Evolutionary conservation across 1,140 invertebrate species (phyloP), one percentile per base, ranked within the genome.

Genomic region (Babylonia areolata): DNA sequence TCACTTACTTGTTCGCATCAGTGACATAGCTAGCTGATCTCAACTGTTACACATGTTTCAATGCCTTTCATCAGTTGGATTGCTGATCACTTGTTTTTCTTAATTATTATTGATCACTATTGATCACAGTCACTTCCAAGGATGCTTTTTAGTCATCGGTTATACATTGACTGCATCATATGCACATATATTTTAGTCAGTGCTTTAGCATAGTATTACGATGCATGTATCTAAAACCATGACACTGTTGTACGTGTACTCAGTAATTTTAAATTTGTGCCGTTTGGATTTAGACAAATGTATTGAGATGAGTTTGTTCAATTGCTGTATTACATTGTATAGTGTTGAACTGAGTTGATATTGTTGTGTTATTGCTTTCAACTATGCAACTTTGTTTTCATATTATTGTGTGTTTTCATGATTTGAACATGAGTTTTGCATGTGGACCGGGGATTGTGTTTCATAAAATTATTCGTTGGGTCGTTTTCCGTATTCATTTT

Each of bases 1-100:
- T 77, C 75, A 28, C 33, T 6, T 40, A 20, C 40, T 77, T 77
- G n/a, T n/a, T n/a, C n/a, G n/a, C 31, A 37, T 77, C 15, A 39
- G 2, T 77, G 75, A 64, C 37, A 77, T 77, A 77, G 75, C 20
- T 77, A 77, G 75, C 40, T 77, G 75, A 77, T 77, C 75, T 77
- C 75, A 77, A 28, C 75, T 20, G 75, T 77, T 77, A 40, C 20
- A 77, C 33, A 15, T 37, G 37, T 77, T 37, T 77, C 35, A 77
- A 40, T 39, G 37, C 75, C 37, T 77, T 77, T 77, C 28, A 28
- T 35, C 5, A 40, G 28, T 77, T 77, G 20, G 3, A 77, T 77
- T 77, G 11, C 35, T 77, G 17, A 77, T 77, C 75, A 42, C 28
- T 77, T 40, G 12, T 64, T 73, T 73, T 73, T 6, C 33, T 11